Evolutionary conservation across 2,113 vertebrate species (phyloP), one percentile per base, ranked within the genome.

Genomic region (Larimichthys crocea): DNA sequence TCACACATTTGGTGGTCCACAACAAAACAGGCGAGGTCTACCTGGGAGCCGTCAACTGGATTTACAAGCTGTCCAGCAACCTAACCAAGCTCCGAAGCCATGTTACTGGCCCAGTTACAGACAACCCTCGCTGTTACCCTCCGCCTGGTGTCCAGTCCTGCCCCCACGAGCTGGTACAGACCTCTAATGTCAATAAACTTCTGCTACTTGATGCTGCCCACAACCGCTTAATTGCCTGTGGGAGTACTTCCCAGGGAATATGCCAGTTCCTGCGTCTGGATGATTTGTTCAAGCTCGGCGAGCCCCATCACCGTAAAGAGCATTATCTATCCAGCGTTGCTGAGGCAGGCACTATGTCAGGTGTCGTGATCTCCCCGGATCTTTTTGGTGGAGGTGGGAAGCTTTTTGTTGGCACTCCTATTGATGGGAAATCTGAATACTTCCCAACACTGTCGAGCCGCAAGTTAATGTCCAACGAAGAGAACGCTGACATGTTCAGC

Each of bases 271-370:
- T 99, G 69, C 95, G 98, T n/a, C 93, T 99, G 73, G 97, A 98
- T 0, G 98, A 99, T 90, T 96, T 99, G 84, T 99, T 99, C 90
- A 99, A 99, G 93, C 92, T 99, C 60, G 98, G 98, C 0, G 98
- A 99, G 88, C 98, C 98, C 0, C 97, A 99, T 88, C 98, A 99
- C 87, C 97, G 98, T 79, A 99, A 99, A 94, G 98, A 99, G 89
- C 98, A 99, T 87, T 99, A 99, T 92, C 96, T 99, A 79, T 99
- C 98, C 60, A 98, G 98, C 0, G 97, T 99, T 66, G 96, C 97
- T 0, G 98, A 99, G 91, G 96, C 97, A 0, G 96, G 96, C 80
- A 98, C 97, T 87, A 99, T 99, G 97, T 98, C 97, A 0, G 98
- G 98, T 0, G 98, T 99, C 11, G 97, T 99, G 56, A 98, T 99